phyloP scores from a whole-genome alignment of 1,140 invertebrate genomes.

The Caerostris darwini region DNA sequence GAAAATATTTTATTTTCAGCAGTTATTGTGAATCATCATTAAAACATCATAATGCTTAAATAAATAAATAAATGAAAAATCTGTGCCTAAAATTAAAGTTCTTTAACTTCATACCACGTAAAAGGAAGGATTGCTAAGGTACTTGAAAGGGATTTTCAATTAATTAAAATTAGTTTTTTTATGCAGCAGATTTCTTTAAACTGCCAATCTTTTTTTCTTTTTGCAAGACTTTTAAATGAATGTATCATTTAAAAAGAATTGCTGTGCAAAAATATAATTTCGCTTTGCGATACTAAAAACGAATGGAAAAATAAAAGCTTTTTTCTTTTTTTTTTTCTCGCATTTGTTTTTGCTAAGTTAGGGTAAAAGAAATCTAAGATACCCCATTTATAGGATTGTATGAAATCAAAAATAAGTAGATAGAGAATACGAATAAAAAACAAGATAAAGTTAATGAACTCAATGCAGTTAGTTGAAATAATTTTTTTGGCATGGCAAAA shows the following conservation, averaged over 20 bases:
- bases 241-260: background rate
- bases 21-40: background rate
- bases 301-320: background rate
- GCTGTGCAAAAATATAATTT: background rate
- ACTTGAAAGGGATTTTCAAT: background rate
- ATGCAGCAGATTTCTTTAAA: background rate
- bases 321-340: background rate
- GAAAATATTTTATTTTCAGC: background rate
- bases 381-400: constrained; percentile 51
- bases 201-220: background rate
- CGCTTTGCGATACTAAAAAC: constrained; percentile 12
- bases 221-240: background rate
- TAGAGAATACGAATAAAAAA: constrained; percentile 33
- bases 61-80: background rate
- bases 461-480: constrained; percentile 15
- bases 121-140: background rate
- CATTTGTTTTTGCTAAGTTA: background rate
- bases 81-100: background rate
- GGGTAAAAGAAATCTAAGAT: background rate
- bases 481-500: constrained; percentile 22
- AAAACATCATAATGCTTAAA: background rate
- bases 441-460: constrained; percentile 61
- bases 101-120: background rate
- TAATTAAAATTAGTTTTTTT: background rate
- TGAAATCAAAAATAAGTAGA: constrained; percentile 56